Evolutionary conservation across 1,140 invertebrate genomes (phyloP).

Genomic region (Neodiprion lecontei): DNA sequence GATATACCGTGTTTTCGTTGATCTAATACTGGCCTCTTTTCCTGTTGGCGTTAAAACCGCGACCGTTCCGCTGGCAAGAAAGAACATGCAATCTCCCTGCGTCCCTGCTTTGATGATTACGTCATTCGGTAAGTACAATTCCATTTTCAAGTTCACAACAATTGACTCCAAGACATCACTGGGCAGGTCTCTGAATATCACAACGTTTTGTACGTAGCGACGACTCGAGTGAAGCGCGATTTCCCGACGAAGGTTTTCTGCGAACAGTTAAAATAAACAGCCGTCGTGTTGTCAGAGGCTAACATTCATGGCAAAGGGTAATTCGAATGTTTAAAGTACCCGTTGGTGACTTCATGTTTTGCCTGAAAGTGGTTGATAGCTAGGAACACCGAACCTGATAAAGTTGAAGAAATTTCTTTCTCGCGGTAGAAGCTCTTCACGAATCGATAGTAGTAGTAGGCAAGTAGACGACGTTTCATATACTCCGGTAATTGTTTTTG

Average conservation of each 20-base stretch:
- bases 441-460: slow-evolving; percentile 51
- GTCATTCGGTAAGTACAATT: slow-evolving; percentile 53
- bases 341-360: background rate
- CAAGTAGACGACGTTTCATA: slow-evolving; percentile 49
- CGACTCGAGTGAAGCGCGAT: slow-evolving; percentile 49
- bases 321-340: background rate
- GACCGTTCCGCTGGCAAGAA: slow-evolving; percentile 65
- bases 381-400: slow-evolving; percentile 43
- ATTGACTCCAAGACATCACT: slow-evolving; percentile 41
- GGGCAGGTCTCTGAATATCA: slow-evolving; percentile 48
- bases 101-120: slow-evolving; percentile 63
- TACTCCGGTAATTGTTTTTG: slow-evolving; percentile 51
- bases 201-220: slow-evolving; percentile 49
- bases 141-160: slow-evolving; percentile 46
- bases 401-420: slow-evolving; percentile 42
- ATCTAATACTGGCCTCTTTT: slow-evolving; percentile 55
- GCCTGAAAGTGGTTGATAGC: background rate
- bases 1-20: slow-evolving; percentile 9
- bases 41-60: slow-evolving; percentile 67
- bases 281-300: too few species aligned
- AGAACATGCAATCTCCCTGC: slow-evolving; percentile 68
- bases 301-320: background rate
- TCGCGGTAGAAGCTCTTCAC: slow-evolving; percentile 51
- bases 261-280: background rate
- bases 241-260: slow-evolving; percentile 48